Evolutionary conservation across 2,888 invertebrate species (phyloP), one percentile per base, ranked within the genome.

Genomic region (Acrobasis repandana): DNA sequence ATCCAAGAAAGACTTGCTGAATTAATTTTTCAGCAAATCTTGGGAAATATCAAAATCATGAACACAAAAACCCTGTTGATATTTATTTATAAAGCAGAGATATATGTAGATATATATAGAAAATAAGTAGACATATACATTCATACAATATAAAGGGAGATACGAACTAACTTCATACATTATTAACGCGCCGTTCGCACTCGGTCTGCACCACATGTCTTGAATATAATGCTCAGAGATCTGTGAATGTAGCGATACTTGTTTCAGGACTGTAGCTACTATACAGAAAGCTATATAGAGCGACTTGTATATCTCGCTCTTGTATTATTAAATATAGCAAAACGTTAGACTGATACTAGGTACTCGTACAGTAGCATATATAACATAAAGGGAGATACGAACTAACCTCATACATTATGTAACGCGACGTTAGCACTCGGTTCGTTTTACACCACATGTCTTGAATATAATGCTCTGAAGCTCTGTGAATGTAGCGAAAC

Each of bases 401-500:
- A 61, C 56, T 54, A 60, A 34, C 38, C 61, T 64, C 65, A 68
- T 68, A 65, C 62, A 67, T 65, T 63, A 67, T 65, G 66, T 66
- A 69, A 69, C 67, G 62, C 56, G 50, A 52, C 43, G 56, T 67
- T 60, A 62, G 65, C 49, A 38, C n/a, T 51, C 9, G 15, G 51
- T 48, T 34, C 47, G 47, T 56, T 47, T 34, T 48, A 34, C 47
- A 61, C 67, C 61, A 64, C 73, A 69, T 72, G 72, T 63, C 61
- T 51, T 47, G 72, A 71, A 76, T 73, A 65, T 66, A 74, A 70
- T 67, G 54, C 64, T 61, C 36, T 56, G 47, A 57, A 28, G 47
- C 8, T 54, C 16, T 38, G 54, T 38, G 20, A 49, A 49, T 48
- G 8, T 49, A 49, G 49, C 36, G 48, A 49, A 49, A 57, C 33